Percentiles rank a stretch among this genome's conserved stretches.
Conservation (phyloP, 2,888 invertebrate species). For the Aproaerema taeniolella region DNA sequence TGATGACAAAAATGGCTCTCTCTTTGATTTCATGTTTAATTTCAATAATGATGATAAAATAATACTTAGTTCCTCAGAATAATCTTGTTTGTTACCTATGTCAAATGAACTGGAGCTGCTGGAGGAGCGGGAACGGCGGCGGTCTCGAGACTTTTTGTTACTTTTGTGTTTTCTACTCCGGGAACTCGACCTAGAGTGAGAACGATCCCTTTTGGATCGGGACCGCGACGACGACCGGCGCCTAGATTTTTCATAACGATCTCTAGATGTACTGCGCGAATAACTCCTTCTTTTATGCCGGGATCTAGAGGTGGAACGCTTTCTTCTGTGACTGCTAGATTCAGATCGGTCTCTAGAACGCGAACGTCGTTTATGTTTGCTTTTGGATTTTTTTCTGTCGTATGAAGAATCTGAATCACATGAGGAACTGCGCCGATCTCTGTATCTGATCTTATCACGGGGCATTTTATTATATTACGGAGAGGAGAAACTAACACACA, state of each 20-base stretch:
- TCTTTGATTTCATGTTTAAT: slow-evolving; percentile 9
- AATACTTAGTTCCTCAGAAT: slow-evolving; percentile 12
- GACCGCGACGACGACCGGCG: slow-evolving; percentile 52
- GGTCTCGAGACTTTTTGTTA: slow-evolving; percentile 44
- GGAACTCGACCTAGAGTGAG: slow-evolving; percentile 52
- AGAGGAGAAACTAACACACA: too few species aligned
- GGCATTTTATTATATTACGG: slow-evolving; percentile 50
- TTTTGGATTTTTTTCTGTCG: slow-evolving; percentile 58
- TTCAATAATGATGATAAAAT: slow-evolving; percentile 7
- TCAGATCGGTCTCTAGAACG: slow-evolving; percentile 59
- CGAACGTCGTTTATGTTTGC: slow-evolving; percentile 56
- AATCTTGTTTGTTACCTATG: slow-evolving; percentile 36
- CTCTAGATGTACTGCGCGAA: slow-evolving; percentile 61
- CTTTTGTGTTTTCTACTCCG: slow-evolving; percentile 48
- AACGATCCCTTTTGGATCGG: slow-evolving; percentile 47
- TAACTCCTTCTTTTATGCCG: slow-evolving; percentile 52
- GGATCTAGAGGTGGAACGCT: slow-evolving; percentile 50
- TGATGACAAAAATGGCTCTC: slow-evolving; percentile 6
- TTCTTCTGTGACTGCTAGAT: slow-evolving; percentile 48
- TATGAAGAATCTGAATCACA: slow-evolving; percentile 64
- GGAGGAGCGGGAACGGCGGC: slow-evolving; percentile 41
- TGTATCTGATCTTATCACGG: slow-evolving; percentile 61
- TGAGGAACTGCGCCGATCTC: slow-evolving; percentile 60
- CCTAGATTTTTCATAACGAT: slow-evolving; percentile 56
- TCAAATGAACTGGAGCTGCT: slow-evolving; percentile 61